Base-by-base conservation (phyloP, 2,797 vertebrate genomes). In the Alca torda region DNA sequence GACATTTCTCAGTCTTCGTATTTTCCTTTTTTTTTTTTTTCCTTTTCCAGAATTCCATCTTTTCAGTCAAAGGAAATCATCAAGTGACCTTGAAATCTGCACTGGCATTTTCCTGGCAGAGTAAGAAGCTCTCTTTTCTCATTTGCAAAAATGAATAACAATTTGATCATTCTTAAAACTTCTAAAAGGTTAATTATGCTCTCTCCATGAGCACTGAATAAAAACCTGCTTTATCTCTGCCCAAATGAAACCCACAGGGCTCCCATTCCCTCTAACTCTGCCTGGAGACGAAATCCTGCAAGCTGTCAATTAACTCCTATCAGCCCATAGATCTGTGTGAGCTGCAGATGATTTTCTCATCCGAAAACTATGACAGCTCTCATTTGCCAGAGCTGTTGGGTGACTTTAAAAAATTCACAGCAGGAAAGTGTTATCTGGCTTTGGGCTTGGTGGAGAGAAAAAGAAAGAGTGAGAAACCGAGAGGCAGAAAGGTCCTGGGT, bases 131-230 rank as follows among this genome's bases (percentile, higher is more conserved):
- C 97, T 96, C 91, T 97, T 97, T 98, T 97, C 97, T 97, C 96
- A 97, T 98, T 98, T 98, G 97, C 97, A 98, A 98, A 97, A 97
- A 98, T 98, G 97, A 98, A 98, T 98, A 98, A 98, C 97, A 98
- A 98, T 98, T 98, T 98, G 97, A 98, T 98, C 95, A 98, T 98
- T 98, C 97, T 98, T 97, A 98, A 95, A 98, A 98, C 97, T 98
- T 98, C 97, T 98, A 93, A 98, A 98, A 98, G 98, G 98, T 98
- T 98, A 98, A 98, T 98, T 98, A 98, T 96, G 85, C 96, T 98
- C 96, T 98, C 97, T 97, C 97, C 96, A 90, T 93, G 97, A 97
- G 87, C 92, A 95, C 95, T 92, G 97, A 97, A 98, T 97, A 97
- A 98, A 98, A 98, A 97, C 94, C 96, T 96, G 97, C 97, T 98